phyloP scores from a whole-genome alignment of 1,140 invertebrate genomes.

The Meteorus sp. region DNA sequence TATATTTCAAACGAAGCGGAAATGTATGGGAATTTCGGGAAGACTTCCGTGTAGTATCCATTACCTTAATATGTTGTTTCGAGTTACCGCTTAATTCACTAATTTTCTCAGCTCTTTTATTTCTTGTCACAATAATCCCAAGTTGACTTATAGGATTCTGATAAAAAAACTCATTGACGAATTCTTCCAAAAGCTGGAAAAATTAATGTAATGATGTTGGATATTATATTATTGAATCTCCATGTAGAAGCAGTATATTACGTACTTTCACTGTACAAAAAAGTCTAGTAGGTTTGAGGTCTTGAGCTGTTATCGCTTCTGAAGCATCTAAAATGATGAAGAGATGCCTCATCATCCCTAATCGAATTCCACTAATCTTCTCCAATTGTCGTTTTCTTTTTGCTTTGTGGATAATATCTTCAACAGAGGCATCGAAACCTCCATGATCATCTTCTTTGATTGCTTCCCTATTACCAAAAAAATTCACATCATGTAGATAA shows the following conservation, averaged over 20 bases:
- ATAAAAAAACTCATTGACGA: conserved; percentile 96
- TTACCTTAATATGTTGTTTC: conserved; percentile 76
- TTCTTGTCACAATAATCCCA: conserved; percentile 87
- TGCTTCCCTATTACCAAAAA: conserved; percentile 75
- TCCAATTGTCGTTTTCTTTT: conserved; percentile 77
- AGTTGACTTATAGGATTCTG: conserved; percentile 98
- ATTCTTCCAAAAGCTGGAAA: conserved; percentile 84
- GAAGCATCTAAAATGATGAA: conserved; percentile 92
- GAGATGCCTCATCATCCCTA: conserved; percentile 96
- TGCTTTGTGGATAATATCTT: conserved; percentile 87
- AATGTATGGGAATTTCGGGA: too few relatives aligned
- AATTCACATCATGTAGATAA: conserved; percentile 14
- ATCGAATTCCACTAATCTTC: conserved; percentile 72
- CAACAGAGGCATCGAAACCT: conserved; percentile 82
- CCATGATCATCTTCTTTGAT: conserved; percentile 96
- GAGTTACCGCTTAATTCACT: conserved; percentile 87
- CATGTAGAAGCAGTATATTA: conserved; percentile 11
- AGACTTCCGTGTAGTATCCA: too few relatives aligned
- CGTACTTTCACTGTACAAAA: conserved; percentile 83
- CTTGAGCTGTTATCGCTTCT: conserved; percentile 89
- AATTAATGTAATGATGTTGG: conserved; percentile 23
- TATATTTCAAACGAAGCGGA: too few relatives aligned
- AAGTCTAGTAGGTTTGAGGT: conserved; percentile 93
- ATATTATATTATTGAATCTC: conserved; percentile 14
- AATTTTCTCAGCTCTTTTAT: conserved; percentile 92